Conservation (phyloP, 2,797 vertebrate species). For the Molossus molossus region DNA sequence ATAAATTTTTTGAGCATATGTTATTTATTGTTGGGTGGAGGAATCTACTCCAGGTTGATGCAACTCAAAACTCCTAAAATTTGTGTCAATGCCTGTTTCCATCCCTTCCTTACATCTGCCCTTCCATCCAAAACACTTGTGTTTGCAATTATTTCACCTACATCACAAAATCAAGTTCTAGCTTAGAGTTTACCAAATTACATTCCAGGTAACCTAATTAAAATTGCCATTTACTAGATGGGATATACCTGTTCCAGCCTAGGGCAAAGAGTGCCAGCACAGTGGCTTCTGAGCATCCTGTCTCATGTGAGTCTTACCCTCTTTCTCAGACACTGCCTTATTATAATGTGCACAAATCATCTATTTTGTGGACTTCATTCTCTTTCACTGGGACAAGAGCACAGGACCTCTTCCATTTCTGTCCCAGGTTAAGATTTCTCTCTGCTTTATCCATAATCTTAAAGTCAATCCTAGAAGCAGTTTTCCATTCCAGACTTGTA, state of each 20-base stretch:
- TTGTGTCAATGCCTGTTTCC: not conserved
- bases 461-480: not conserved
- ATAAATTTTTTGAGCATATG: not conserved
- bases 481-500: not conserved
- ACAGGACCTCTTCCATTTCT: not conserved
- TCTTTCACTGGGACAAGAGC: not conserved
- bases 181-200: slow-evolving; percentile 20
- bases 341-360: not conserved
- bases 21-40: not conserved
- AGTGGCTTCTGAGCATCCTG: not conserved
- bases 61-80: slow-evolving; percentile 5
- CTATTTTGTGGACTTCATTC: not conserved
- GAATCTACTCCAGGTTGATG: not conserved
- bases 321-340: slow-evolving; percentile 15
- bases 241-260: not conserved
- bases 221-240: slow-evolving; percentile 16
- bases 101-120: not conserved
- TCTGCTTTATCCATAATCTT: slow-evolving; percentile 19
- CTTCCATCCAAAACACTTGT: not conserved
- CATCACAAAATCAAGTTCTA: slow-evolving; percentile 21
- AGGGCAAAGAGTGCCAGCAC: not conserved
- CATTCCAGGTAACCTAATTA: not conserved
- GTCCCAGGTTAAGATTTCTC: not conserved
- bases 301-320: not conserved
- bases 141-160: slow-evolving; percentile 36